These are phyloP conservation scores for Neoitamus cyanurus DNA, from an alignment of 2,888 invertebrate genomes.

Conservation along the genomic window DNA sequence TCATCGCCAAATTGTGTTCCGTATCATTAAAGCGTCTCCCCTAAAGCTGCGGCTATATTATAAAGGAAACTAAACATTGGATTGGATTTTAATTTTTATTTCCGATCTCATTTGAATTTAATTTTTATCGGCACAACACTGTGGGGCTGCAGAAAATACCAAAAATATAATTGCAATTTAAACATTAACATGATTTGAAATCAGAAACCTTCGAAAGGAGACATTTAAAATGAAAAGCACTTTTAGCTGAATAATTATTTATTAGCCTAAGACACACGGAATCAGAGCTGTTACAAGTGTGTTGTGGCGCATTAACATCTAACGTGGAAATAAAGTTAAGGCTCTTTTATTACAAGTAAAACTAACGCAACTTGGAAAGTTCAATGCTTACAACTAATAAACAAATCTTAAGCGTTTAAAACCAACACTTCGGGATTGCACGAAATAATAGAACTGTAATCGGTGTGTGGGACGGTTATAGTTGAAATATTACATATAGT, in stretches of 20 bases:
- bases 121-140: too few relatives aligned
- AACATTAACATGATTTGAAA: neutral
- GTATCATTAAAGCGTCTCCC: too few relatives aligned
- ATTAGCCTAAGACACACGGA: slow-evolving; percentile 13
- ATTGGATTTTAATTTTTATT: too few relatives aligned
- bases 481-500: slow-evolving; percentile 16
- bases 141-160: too few relatives aligned
- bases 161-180: too few relatives aligned
- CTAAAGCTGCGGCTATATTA: too few relatives aligned
- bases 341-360: slow-evolving; percentile 11
- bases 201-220: neutral
- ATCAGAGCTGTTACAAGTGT: slow-evolving; percentile 3
- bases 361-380: neutral
- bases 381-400: slow-evolving; percentile 4
- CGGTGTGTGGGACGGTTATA: slow-evolving; percentile 9
- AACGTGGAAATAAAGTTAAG: slow-evolving; percentile 16
- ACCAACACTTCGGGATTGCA: slow-evolving; percentile 20
- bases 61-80: too few relatives aligned
- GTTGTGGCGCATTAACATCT: neutral
- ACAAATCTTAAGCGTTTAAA: slow-evolving; percentile 22
- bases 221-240: neutral
- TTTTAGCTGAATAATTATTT: slow-evolving; percentile 3
- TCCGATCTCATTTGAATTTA: too few relatives aligned
- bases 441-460: slow-evolving; percentile 13
- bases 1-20: too few relatives aligned